Conservation (phyloP, 2,113 vertebrate genomes). For the Sarotherodon lohbergeri region DNA sequence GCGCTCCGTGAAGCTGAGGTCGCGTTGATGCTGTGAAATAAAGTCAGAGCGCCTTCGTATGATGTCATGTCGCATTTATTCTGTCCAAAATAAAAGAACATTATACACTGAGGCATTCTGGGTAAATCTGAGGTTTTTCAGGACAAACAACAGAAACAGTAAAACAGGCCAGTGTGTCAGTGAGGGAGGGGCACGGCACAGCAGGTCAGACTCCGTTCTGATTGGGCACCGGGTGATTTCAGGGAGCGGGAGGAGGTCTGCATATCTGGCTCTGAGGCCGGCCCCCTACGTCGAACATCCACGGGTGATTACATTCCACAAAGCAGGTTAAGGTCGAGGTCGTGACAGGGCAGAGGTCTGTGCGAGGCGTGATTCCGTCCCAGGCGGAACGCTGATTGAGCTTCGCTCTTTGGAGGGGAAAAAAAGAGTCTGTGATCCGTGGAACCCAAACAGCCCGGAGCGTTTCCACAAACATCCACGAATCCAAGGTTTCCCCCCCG, state of each 20-base stretch:
- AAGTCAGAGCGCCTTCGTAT: neutral
- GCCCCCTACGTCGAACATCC: conserved; percentile 5
- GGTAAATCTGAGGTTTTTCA: conserved; percentile 34
- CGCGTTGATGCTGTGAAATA: neutral
- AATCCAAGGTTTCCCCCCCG: neutral
- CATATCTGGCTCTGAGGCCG: neutral
- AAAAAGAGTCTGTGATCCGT: neutral
- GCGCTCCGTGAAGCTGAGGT: neutral
- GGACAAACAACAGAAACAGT: conserved; percentile 7
- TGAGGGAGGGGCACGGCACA: neutral
- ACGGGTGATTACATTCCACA: conserved; percentile 55
- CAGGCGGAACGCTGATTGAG: conserved; percentile 26
- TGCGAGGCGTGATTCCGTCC: neutral
- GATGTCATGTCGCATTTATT: conserved; percentile 44
- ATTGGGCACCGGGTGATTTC: neutral
- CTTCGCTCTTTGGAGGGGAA: conserved; percentile 27
- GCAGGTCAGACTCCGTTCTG: neutral
- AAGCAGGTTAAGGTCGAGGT: conserved; percentile 21
- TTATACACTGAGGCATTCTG: conserved; percentile 34
- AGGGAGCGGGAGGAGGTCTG: neutral
- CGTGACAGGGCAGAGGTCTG: conserved; percentile 8
- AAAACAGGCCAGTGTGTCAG: neutral
- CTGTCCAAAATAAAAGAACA: conserved; percentile 34
- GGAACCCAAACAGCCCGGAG: conserved; percentile 1
- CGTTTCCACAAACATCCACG: neutral